Evolutionary conservation across 2,797 vertebrate species (phyloP).

Genomic region (Bryconaethiops microstoma): DNA sequence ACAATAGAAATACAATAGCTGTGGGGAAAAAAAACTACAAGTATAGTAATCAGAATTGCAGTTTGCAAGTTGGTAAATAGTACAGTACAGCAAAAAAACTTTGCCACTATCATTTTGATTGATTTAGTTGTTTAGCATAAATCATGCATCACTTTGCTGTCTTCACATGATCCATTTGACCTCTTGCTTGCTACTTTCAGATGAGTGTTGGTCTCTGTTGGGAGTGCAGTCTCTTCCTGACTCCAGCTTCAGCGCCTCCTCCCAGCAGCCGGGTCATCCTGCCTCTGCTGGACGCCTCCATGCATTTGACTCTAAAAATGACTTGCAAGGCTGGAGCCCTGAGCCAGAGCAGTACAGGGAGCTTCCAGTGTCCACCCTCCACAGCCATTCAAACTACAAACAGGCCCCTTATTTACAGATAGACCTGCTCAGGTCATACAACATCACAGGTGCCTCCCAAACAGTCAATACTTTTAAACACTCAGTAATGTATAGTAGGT

Average conservation of each 20-base stretch:
- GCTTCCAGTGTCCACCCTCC: slow-evolving; percentile 66
- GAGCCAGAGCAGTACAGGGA: slow-evolving; percentile 69
- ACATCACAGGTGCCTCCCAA: slow-evolving; percentile 82
- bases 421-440: slow-evolving; percentile 77
- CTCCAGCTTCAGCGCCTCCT: slow-evolving; percentile 76
- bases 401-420: slow-evolving; percentile 79
- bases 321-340: slow-evolving; percentile 82
- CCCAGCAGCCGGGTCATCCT: slow-evolving; percentile 70
- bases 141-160: neutral
- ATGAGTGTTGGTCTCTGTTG: slow-evolving; percentile 82
- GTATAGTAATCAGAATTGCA: no score
- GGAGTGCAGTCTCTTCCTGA: slow-evolving; percentile 75
- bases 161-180: neutral
- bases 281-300: slow-evolving; percentile 72
- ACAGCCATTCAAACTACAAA: slow-evolving; percentile 55
- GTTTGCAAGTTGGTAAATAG: no score
- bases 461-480: neutral
- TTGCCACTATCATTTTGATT: neutral
- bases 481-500: no score
- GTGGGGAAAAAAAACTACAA: no score
- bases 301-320: slow-evolving; percentile 48
- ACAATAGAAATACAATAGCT: no score
- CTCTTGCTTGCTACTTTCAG: slow-evolving; percentile 61
- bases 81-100: no score
- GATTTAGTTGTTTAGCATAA: neutral